phyloP scores from a whole-genome alignment of 2,888 invertebrate genomes.

The Liopterus haemorrhoidalis region DNA sequence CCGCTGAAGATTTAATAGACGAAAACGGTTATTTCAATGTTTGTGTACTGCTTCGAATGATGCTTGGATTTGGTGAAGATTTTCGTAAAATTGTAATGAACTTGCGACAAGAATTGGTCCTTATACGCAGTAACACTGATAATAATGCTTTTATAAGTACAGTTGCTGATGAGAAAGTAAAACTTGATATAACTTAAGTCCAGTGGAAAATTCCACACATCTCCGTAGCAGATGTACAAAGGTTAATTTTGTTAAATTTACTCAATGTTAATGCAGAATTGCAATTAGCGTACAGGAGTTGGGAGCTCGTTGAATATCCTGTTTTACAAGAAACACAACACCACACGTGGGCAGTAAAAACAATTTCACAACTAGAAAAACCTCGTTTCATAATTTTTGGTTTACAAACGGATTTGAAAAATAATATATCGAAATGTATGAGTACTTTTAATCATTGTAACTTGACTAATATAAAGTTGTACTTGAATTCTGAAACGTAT shows the following conservation, averaged over 20 bases:
- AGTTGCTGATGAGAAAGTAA: neutral
- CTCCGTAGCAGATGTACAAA: neutral
- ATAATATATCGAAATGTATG: conserved; percentile 30
- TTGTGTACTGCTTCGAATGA: conserved; percentile 35
- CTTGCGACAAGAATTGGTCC: conserved; percentile 39
- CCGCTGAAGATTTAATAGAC: conserved; percentile 19
- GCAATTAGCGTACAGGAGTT: conserved; percentile 35
- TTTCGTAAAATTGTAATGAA: conserved; percentile 40
- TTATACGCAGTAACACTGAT: conserved; percentile 33
- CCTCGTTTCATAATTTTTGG: conserved; percentile 41
- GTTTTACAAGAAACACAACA: conserved; percentile 36
- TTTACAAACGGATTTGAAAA: conserved; percentile 41
- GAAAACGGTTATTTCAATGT: conserved; percentile 34
- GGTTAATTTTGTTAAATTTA: conserved; percentile 23
- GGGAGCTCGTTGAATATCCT: conserved; percentile 41
- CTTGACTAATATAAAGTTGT: conserved; percentile 38
- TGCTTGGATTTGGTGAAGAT: conserved; percentile 39
- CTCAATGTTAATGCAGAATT: conserved; percentile 15
- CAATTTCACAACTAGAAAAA: conserved; percentile 37
- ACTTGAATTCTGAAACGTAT: conserved; percentile 39
- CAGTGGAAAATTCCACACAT: conserved; percentile 7
- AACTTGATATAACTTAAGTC: conserved; percentile 3
- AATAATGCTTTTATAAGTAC: conserved; percentile 33
- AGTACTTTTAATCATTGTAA: conserved; percentile 33
- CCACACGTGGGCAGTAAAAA: conserved; percentile 38